Base-by-base conservation (phyloP, 30 jellyfish, hydroid and myxozoan species). In the Rhopilema esculentum region DNA sequence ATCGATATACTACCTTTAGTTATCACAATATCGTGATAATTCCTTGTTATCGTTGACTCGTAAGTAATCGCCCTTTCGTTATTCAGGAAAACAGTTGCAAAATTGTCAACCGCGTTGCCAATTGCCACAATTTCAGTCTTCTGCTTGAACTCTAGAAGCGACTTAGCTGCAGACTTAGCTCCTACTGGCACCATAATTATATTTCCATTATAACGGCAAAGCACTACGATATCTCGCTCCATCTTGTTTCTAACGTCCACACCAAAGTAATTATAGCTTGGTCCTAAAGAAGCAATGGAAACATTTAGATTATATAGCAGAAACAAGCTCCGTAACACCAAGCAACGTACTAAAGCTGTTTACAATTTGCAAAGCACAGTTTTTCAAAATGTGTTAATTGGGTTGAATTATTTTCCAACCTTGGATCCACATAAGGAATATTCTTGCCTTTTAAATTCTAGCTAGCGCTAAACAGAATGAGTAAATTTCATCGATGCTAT, bases 191-290 rank as follows among this genome's bases (percentile, higher is more conserved):
- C n/a, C 75, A 21, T 50, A 20, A 1, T 48, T 21, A 76, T 23
- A 51, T n/a, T 23, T 6, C 74, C 67, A 27, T 66, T 40, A 27
- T 28, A 50, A 16, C 75, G 57, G 50, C 40, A 80, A 16, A 23
- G 57, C 4, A 80, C 17, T 22, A 21, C 65, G 0, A 80, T 81
- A 7, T 80, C 82, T 15, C 26, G 8, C 8, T 80, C 74, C 90
- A 80, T 28, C 29, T 80, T 67, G 66, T 80, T 80, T 8, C 26
- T 80, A 18, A 66, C 75, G 57, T 80, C 32, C 8, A 80, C 0
- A 16, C 82, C 90, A 80, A 65, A 80, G 73, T 27, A 80, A 27
- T 80, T 28, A 28, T 63, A 52, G 64, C 32, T 30, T 6, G 52
- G 79, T 17, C 90, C 90, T 80, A 62, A 20, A 80, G 68, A 65